Conservation (phyloP, 2,888 invertebrate genomes). For the Belgica antarctica region DNA sequence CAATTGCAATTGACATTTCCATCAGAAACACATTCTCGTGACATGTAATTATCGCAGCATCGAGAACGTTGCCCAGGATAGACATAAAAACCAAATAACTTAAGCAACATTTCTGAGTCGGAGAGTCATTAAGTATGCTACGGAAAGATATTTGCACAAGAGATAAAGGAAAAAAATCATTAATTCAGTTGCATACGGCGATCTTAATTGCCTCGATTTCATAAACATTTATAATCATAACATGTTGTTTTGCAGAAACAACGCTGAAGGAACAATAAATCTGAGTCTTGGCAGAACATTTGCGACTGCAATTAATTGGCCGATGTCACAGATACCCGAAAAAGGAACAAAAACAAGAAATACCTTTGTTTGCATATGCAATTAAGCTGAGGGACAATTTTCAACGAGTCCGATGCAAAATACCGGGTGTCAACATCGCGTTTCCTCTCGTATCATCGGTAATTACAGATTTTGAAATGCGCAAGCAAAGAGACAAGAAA, state of each 20-base stretch:
- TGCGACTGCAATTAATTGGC: slow-evolving; percentile 21
- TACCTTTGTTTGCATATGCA: background rate
- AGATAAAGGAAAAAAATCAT: slow-evolving; percentile 12
- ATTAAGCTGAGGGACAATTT: background rate
- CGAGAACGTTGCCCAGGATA: slow-evolving; percentile 4
- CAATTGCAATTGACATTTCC: slow-evolving; percentile 37
- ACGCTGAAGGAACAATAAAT: slow-evolving; percentile 3
- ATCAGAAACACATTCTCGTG: slow-evolving; percentile 27
- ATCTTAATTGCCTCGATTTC: slow-evolving; percentile 10
- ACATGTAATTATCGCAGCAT: no score
- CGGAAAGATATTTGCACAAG: background rate
- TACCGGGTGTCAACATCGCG: slow-evolving; percentile 16
- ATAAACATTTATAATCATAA: slow-evolving; percentile 25
- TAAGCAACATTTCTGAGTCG: background rate
- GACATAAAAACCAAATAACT: background rate
- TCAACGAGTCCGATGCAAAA: slow-evolving; percentile 18
- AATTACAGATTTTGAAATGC: slow-evolving; percentile 6
- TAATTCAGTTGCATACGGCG: slow-evolving; percentile 14
- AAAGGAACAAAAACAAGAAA: background rate
- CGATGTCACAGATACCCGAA: background rate
- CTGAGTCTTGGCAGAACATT: background rate
- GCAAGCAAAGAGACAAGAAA: slow-evolving; percentile 10
- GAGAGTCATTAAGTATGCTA: background rate
- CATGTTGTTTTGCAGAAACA: background rate
- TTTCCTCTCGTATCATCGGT: background rate